Evolutionary conservation across 2,888 invertebrate species (phyloP).

Genomic region (Dynastes hyllus): DNA sequence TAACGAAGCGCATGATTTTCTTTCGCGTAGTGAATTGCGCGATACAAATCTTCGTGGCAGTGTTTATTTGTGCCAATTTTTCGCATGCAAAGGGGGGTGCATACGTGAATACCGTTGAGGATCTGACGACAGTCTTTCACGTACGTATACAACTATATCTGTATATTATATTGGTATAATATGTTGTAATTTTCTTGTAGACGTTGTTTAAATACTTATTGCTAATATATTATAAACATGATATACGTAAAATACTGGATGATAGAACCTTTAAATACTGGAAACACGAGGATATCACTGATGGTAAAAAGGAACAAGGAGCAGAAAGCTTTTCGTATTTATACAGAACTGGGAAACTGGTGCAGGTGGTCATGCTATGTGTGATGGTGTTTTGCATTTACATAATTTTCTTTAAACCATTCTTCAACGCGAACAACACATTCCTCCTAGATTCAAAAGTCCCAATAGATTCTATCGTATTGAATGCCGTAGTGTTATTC

Average conservation of each 20-base stretch:
- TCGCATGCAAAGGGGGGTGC: not conserved
- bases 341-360: not conserved
- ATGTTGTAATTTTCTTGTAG: not conserved
- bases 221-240: slow-evolving; percentile 16
- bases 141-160: not conserved
- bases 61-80: slow-evolving; percentile 4
- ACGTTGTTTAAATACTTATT: slow-evolving; percentile 8
- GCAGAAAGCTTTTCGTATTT: not conserved
- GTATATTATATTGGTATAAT: not conserved
- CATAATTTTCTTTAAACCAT: not conserved
- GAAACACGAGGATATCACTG: not conserved
- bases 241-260: not conserved
- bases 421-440: not conserved
- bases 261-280: not conserved
- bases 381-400: not conserved
- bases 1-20: not conserved
- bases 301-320: not conserved
- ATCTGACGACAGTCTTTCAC: not conserved
- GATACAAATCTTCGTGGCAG: not conserved
- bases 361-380: not conserved
- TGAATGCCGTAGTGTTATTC: not conserved
- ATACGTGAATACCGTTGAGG: not conserved
- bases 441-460: not conserved
- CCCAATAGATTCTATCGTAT: not conserved
- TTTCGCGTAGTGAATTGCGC: not conserved